These are phyloP conservation scores for Onychorhynchus coronatus DNA, from an alignment of 2,113 vertebrate genomes.

Conservation along the genomic window DNA sequence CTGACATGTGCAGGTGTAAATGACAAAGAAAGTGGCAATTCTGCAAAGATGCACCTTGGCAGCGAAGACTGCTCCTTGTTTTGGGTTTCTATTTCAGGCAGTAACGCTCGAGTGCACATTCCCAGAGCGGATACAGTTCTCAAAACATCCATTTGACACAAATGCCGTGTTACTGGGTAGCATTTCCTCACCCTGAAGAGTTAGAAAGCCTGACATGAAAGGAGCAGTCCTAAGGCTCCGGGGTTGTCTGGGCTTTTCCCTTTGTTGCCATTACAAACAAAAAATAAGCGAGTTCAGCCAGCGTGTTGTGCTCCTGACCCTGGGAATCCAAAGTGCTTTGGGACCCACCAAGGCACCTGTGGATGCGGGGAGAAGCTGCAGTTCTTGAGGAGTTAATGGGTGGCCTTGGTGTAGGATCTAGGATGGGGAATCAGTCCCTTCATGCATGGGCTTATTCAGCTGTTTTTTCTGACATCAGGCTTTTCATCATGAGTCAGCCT, in stretches of 20 bases:
- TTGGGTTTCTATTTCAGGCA: background rate
- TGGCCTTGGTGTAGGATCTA: background rate
- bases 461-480: background rate
- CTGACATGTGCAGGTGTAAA: background rate
- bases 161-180: background rate
- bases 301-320: background rate
- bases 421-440: background rate
- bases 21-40: background rate
- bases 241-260: background rate
- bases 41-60: background rate
- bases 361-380: background rate
- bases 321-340: background rate
- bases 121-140: background rate
- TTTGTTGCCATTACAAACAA: background rate
- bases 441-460: background rate
- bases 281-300: background rate
- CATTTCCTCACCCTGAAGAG: background rate
- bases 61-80: background rate
- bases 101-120: background rate
- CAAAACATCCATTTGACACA: background rate
- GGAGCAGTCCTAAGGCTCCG: background rate
- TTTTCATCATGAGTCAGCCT: slow-evolving; percentile 6
- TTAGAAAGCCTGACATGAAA: background rate
- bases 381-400: background rate
- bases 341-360: background rate